Conservation (phyloP, 2,113 vertebrate species). For the Daphoenositta chrysoptera region DNA sequence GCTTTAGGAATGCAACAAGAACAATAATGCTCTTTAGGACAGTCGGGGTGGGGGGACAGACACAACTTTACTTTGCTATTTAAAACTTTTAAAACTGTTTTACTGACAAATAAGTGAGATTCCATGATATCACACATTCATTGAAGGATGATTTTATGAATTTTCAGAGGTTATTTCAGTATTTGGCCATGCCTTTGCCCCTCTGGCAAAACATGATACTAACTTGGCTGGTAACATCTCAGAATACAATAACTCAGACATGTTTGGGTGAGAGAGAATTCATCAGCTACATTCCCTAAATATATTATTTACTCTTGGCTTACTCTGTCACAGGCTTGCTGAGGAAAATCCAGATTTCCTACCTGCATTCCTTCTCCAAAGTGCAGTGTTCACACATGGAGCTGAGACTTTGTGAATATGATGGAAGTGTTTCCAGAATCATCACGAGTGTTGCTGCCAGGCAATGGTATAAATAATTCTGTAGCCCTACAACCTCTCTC, state of each 20-base stretch:
- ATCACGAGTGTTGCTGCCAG: background rate
- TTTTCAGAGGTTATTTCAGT: background rate
- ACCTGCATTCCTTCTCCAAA: background rate
- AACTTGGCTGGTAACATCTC: background rate
- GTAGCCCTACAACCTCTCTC: background rate
- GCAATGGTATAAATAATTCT: background rate
- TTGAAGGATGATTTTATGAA: background rate
- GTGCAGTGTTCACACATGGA: rapidly evolving
- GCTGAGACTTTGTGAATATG: rapidly evolving
- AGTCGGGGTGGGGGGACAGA: rapidly evolving
- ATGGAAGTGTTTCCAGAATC: background rate
- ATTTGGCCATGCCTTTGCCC: background rate
- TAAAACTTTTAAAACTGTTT: background rate
- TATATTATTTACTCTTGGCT: background rate
- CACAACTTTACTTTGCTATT: background rate
- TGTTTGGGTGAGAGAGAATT: background rate
- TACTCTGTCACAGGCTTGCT: background rate
- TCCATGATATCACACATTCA: background rate
- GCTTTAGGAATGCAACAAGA: background rate
- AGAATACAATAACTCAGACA: background rate
- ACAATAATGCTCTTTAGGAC: background rate
- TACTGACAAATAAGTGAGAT: background rate
- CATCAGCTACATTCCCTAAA: background rate
- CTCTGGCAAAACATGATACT: background rate
- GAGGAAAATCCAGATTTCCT: background rate